phyloP scores from a whole-genome alignment of 2,113 vertebrate species.

The Rhagologus leucostigma region DNA sequence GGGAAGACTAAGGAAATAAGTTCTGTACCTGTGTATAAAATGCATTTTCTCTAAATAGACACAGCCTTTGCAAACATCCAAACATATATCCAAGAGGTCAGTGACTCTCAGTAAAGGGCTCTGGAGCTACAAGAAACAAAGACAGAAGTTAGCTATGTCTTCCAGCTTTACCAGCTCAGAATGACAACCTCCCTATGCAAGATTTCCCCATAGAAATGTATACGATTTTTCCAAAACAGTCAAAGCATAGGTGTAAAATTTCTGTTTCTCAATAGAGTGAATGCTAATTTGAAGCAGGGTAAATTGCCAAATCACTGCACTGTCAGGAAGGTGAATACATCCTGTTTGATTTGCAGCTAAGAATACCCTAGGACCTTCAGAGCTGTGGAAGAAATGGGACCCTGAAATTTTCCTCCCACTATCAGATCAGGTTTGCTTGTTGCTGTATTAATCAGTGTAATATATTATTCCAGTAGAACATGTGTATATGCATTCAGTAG shows the following conservation, averaged over 20 bases:
- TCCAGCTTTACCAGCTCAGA: not conserved
- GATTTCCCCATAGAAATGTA: not conserved
- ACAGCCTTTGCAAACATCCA: constrained; percentile 78
- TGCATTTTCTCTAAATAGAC: constrained; percentile 78
- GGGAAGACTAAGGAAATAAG: not conserved
- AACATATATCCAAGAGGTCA: constrained; percentile 73
- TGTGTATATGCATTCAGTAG: not conserved
- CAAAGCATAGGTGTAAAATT: not conserved
- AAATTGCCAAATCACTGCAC: not conserved
- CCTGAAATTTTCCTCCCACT: not conserved
- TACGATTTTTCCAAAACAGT: not conserved
- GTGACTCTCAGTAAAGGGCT: constrained; percentile 53
- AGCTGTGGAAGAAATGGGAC: not conserved
- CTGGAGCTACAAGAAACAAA: constrained; percentile 59
- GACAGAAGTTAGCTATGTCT: not conserved
- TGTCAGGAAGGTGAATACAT: not conserved
- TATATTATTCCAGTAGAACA: not conserved
- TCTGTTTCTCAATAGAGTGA: not conserved
- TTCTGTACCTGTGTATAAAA: constrained; percentile 79
- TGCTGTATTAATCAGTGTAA: not conserved
- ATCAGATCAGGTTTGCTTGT: not conserved
- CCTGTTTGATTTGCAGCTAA: not conserved
- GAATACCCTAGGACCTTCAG: not conserved
- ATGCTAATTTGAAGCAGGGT: not conserved
- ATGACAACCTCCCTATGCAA: not conserved